phyloP scores from a whole-genome alignment of 2,797 vertebrate species.

The Pampus argenteus region DNA sequence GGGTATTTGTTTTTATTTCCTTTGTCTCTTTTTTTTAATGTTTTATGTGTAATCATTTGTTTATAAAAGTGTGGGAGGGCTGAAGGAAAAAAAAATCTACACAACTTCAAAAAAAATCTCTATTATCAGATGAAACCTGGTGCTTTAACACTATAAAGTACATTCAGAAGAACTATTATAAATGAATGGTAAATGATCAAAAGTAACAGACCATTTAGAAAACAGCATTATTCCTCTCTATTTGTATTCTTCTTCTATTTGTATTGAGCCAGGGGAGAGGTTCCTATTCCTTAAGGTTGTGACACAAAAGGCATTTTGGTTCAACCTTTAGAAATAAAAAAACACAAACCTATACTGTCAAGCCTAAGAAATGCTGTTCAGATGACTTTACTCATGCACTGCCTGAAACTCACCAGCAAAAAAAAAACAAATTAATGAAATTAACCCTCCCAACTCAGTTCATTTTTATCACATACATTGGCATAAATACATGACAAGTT shows the following conservation, averaged over 20 bases:
- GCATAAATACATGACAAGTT: conserved; percentile 39
- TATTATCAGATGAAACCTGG: conserved; percentile 84
- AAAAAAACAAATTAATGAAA: too few species aligned
- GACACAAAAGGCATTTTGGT: conserved; percentile 87
- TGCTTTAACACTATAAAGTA: conserved; percentile 92
- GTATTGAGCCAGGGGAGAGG: conserved; percentile 86
- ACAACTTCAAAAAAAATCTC: conserved; percentile 81
- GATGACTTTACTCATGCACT: conserved; percentile 54
- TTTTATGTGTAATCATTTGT: conserved; percentile 88
- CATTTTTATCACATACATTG: conserved; percentile 32
- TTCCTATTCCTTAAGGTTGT: conserved; percentile 80
- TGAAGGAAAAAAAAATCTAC: conserved; percentile 89
- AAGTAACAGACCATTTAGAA: conserved; percentile 87
- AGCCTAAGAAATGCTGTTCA: conserved; percentile 37
- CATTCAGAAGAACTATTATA: conserved; percentile 87
- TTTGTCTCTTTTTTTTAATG: conserved; percentile 86
- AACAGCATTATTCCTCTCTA: conserved; percentile 85
- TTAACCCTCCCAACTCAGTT: conserved; percentile 40
- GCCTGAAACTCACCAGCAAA: conserved; percentile 76
- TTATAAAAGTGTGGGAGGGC: conserved; percentile 89
- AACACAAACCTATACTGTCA: conserved; percentile 38
- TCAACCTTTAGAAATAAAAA: conserved; percentile 79
- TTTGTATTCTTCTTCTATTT: conserved; percentile 85
- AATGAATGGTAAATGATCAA: conserved; percentile 87
- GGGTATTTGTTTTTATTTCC: conserved; percentile 86